Conservation (phyloP, 1,140 invertebrate genomes). For the Psix sp. region DNA sequence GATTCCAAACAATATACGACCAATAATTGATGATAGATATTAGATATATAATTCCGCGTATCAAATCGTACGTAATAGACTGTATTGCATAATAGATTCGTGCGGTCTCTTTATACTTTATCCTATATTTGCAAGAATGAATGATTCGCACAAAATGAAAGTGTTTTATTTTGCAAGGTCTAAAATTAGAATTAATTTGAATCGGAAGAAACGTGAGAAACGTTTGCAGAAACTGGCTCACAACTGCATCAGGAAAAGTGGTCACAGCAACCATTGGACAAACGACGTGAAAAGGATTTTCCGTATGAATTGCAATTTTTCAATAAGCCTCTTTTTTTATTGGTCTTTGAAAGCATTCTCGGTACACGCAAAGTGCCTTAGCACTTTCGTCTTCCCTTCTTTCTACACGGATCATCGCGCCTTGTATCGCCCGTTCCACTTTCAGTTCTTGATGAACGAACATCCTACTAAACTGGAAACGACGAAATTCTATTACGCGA, state of each 20-base stretch:
- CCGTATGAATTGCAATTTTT: slow-evolving; percentile 60
- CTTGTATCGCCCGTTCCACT: slow-evolving; percentile 56
- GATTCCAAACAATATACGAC: too few species aligned
- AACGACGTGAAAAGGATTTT: slow-evolving; percentile 46
- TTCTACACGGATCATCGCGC: slow-evolving; percentile 59
- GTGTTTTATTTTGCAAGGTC: too few species aligned
- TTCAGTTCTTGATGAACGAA: slow-evolving; percentile 52
- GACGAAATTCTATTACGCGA: slow-evolving; percentile 59
- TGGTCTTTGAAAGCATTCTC: slow-evolving; percentile 46
- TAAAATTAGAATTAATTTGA: too few species aligned
- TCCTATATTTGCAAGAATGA: slow-evolving; percentile 2
- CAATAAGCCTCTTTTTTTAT: slow-evolving; percentile 60
- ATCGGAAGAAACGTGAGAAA: too few species aligned
- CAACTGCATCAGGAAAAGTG: slow-evolving; percentile 5
- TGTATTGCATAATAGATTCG: too few species aligned
- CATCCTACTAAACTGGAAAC: slow-evolving; percentile 54
- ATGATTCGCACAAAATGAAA: slow-evolving; percentile 1
- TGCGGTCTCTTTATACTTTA: too few species aligned
- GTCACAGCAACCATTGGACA: slow-evolving; percentile 20
- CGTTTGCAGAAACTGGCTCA: too few species aligned
- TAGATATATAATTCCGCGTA: too few species aligned
- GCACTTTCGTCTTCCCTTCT: slow-evolving; percentile 57
- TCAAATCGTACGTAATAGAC: too few species aligned
- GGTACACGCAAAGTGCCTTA: slow-evolving; percentile 38
- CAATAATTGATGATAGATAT: too few species aligned